Evolutionary conservation across 2,797 vertebrate genomes (phyloP), one percentile per base, ranked within the genome.

Genomic region (Cichlasoma orientale): DNA sequence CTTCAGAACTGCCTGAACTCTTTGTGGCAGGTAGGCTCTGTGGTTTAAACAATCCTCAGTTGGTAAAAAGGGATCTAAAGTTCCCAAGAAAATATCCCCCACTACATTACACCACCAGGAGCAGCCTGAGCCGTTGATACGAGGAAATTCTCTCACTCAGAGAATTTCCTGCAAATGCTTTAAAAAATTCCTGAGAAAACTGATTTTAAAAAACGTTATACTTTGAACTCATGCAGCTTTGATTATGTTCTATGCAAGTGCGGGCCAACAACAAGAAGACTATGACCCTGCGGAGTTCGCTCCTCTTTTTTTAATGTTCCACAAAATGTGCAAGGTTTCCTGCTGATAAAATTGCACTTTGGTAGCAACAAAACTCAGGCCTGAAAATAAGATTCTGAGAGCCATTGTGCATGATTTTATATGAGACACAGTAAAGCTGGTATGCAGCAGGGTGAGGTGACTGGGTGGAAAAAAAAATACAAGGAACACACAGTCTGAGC

Each of bases 361-460:
- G 59, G 76, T 69, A 76, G 74, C 70, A 79, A 19, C 78, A 82
- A 71, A 33, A 19, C 47, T 75, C 72, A 6, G n/a, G 12, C 25
- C 14, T 8, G 1, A 72, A 56, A 77, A 75, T 54, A 38, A 75
- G 82, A 73, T 59, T 83, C 75, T 47, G 68, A 72, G 52, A 80
- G 72, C 53, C 79, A 82, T 84, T 82, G 85, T 84, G 78, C 57
- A 7, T 29, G 69, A 68, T 89, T 90, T 90, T 88, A 91, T 81
- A 56, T 68, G 87, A 84, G 63, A 87, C 85, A 80, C 86, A 86
- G 80, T 94, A 90, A 93, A 94, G 69, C 44, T 68, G 56, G 73
- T 77, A 74, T 84, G 77, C 75, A 82, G 83, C 83, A 52, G 80
- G 68, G 79, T 44, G 83, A 80, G 79, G 83, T 72, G 78, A 82